A percentile compares a stretch with the other conserved stretches of the same genome.
Evolutionary conservation across 1,140 invertebrate genomes (phyloP).

Genomic region (Aplysia californica): DNA sequence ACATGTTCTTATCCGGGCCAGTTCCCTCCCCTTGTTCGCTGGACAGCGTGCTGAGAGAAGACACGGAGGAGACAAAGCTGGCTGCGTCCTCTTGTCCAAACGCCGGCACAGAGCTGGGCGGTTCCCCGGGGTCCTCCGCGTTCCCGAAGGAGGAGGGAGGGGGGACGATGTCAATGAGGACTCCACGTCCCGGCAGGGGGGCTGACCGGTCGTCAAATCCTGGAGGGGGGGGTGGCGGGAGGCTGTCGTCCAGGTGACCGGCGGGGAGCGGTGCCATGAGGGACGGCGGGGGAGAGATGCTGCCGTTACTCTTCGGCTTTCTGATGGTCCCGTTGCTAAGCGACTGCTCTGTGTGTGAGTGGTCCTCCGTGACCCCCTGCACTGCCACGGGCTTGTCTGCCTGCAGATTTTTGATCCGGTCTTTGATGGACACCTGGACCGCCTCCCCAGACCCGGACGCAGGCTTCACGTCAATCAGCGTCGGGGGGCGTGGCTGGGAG

Average conservation of each 20-base stretch:
- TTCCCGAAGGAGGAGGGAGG: constrained; percentile 50
- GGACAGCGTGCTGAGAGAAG: constrained; percentile 58
- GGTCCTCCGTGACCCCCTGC: constrained; percentile 49
- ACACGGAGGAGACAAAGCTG: constrained; percentile 57
- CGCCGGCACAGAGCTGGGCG: constrained; percentile 18
- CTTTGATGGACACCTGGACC: constrained; percentile 41
- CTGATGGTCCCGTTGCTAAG: constrained; percentile 27
- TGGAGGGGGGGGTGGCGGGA: constrained; percentile 40
- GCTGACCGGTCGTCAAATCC: constrained; percentile 37
- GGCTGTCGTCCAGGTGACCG: not conserved
- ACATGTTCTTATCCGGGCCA: not conserved
- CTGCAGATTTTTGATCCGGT: constrained; percentile 46
- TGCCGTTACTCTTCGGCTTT: constrained; percentile 12
- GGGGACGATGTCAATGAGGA: constrained; percentile 57
- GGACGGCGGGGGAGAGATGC: not conserved
- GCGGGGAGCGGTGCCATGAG: not conserved
- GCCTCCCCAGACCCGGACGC: constrained; percentile 6
- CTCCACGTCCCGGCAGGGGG: constrained; percentile 13
- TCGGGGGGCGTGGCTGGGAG: not conserved
- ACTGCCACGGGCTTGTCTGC: constrained; percentile 28
- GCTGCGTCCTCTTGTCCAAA: constrained; percentile 49
- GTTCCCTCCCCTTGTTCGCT: constrained; percentile 47
- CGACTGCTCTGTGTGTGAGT: constrained; percentile 44
- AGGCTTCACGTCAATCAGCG: constrained; percentile 33
- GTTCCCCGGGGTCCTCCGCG: not conserved